Evolutionary conservation across 2,113 vertebrate species (phyloP).

Genomic region (Chlorodrepanis virens): DNA sequence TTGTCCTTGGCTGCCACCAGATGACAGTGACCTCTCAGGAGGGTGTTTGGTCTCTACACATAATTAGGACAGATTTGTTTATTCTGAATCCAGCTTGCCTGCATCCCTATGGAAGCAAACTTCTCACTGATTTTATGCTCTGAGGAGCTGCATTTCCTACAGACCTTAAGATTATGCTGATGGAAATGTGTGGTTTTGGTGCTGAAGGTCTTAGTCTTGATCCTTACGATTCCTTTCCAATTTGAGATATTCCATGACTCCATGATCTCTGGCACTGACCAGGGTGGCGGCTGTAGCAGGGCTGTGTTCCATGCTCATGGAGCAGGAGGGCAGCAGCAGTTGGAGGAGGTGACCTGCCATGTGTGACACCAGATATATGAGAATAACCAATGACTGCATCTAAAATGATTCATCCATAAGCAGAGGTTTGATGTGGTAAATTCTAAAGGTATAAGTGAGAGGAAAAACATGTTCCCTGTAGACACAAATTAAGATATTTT

Average conservation of each 20-base stretch:
- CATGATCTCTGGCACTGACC: not conserved
- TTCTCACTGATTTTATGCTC: not conserved
- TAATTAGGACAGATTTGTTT: not conserved
- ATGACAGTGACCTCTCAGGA: not conserved
- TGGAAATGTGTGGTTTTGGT: not conserved
- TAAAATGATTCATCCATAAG: not conserved
- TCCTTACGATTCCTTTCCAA: not conserved
- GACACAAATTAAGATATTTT: slow-evolving; percentile 16
- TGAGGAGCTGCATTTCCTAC: not conserved
- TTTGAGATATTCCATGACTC: not conserved
- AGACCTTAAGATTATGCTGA: not conserved
- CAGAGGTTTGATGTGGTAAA: not conserved
- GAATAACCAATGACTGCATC: not conserved
- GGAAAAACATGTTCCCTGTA: not conserved
- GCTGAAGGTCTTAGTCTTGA: not conserved
- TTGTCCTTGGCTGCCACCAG: not conserved
- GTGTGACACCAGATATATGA: not conserved
- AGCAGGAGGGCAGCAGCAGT: not conserved
- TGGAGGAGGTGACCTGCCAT: not conserved
- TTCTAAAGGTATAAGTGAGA: not conserved
- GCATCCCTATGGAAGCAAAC: not conserved
- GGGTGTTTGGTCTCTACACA: not conserved
- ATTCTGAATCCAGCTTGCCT: not conserved
- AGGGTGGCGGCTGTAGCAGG: not conserved
- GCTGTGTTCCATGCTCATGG: not conserved